phyloP scores from a whole-genome alignment of 2,113 vertebrate species.

The Eubucco bourcierii region DNA sequence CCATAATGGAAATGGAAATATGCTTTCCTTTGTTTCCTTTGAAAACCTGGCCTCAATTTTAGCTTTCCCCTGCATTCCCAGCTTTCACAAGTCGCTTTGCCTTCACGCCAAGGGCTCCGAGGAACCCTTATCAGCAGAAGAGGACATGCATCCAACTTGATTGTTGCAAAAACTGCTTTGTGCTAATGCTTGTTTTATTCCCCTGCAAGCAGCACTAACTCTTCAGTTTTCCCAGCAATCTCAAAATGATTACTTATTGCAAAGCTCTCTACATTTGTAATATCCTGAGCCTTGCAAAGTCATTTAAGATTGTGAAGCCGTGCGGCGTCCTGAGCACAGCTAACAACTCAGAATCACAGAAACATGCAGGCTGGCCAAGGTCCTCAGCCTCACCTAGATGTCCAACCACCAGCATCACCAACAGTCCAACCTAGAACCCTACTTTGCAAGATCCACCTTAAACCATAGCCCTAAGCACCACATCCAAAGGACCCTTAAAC shows the following conservation, averaged over 20 bases:
- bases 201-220: conserved; percentile 18
- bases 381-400: too few species aligned
- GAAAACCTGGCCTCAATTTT: conserved; percentile 17
- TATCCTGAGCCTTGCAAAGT: neutral
- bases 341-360: neutral
- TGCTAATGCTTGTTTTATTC: conserved; percentile 48
- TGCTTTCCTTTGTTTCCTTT: neutral
- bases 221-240: conserved; percentile 13
- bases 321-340: neutral
- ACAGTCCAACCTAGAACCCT: too few species aligned
- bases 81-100: conserved; percentile 25
- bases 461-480: too few species aligned
- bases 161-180: conserved; percentile 23
- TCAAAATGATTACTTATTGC: neutral
- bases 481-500: too few species aligned
- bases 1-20: conserved; percentile 13
- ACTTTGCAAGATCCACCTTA: too few species aligned
- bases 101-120: neutral
- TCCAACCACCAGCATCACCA: too few species aligned
- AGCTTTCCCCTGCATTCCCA: conserved; percentile 6
- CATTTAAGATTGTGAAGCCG: neutral
- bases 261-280: neutral
- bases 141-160: conserved; percentile 11
- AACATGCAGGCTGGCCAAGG: too few species aligned
- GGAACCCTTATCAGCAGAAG: conserved; percentile 11